Conservation (phyloP, 2,888 invertebrate genomes). For the Drosophila nr. perissopoda region DNA sequence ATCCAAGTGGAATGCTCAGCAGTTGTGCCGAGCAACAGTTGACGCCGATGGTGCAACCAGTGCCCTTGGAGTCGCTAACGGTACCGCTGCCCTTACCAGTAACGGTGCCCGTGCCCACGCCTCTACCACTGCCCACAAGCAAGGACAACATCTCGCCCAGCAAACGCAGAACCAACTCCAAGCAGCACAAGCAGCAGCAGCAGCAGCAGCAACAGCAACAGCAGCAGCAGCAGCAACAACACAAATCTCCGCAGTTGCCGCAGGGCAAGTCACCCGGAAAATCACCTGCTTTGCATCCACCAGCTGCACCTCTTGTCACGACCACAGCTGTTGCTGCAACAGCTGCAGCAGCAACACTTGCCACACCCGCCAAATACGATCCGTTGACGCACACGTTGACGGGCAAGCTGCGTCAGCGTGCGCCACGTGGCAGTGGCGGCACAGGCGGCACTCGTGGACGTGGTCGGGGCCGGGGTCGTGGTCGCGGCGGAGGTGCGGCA, state of each 20-base stretch:
- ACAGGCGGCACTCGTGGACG: slow-evolving; percentile 67
- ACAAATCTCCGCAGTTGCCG: slow-evolving; percentile 87
- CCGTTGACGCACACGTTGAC: slow-evolving; percentile 79
- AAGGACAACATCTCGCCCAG: slow-evolving; percentile 74
- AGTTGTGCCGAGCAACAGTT: slow-evolving; percentile 61
- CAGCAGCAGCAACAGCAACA: slow-evolving; percentile 46
- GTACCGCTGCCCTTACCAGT: slow-evolving; percentile 24
- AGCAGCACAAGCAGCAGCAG: slow-evolving; percentile 49
- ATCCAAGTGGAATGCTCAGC: slow-evolving; percentile 66
- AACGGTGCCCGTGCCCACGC: slow-evolving; percentile 17
- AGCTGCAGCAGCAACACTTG: slow-evolving; percentile 48
- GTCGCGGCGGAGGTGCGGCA: slow-evolving; percentile 83
- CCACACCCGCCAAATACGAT: slow-evolving; percentile 72
- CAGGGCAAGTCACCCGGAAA: slow-evolving; percentile 88
- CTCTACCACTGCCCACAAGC: slow-evolving; percentile 32
- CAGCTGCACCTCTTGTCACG: not conserved
- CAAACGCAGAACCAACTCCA: slow-evolving; percentile 67
- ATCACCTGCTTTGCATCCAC: slow-evolving; percentile 85
- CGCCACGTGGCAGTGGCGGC: slow-evolving; percentile 81
- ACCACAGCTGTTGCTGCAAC: slow-evolving; percentile 47
- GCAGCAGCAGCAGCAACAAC: slow-evolving; percentile 40
- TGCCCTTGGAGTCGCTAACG: slow-evolving; percentile 42
- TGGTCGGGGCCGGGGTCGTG: slow-evolving; percentile 85
- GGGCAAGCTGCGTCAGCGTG: slow-evolving; percentile 83
- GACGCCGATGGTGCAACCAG: slow-evolving; percentile 56